These are phyloP conservation scores for Molorchus minor DNA, from an alignment of 2,888 invertebrate genomes.

Conservation along the genomic window DNA sequence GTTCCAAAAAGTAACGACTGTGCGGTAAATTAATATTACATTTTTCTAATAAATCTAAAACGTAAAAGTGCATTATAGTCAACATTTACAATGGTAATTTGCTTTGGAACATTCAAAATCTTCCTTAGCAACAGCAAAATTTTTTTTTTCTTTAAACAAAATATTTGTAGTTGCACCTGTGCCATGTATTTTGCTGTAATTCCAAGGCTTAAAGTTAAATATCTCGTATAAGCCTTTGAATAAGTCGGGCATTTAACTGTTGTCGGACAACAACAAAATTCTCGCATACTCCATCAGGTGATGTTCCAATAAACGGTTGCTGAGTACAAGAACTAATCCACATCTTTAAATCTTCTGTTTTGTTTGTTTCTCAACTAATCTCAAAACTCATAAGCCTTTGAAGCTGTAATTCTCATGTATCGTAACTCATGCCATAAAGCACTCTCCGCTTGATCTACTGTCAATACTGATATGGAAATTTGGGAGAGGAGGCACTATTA, in stretches of 20 bases:
- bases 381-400: constrained; percentile 24
- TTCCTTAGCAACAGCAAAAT: no score
- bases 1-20: no score
- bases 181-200: background rate
- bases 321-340: constrained; percentile 25
- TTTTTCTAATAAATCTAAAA: no score
- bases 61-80: no score
- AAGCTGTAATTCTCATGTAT: constrained; percentile 39
- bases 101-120: no score
- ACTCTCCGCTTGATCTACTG: constrained; percentile 22
- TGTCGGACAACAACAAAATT: background rate
- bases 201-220: background rate
- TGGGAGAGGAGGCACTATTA: no score
- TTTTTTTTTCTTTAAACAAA: no score
- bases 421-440: constrained; percentile 31
- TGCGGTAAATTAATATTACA: no score
- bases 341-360: constrained; percentile 20
- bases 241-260: background rate
- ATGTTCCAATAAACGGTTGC: constrained; percentile 34
- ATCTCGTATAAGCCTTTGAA: background rate
- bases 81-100: no score
- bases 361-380: constrained; percentile 14
- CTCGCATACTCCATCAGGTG: constrained; percentile 34
- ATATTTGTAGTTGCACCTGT: background rate
- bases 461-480: no score